These are phyloP conservation scores for Tarsius wallacei DNA, from an alignment of 2,797 vertebrate genomes.

Conservation along the genomic window DNA sequence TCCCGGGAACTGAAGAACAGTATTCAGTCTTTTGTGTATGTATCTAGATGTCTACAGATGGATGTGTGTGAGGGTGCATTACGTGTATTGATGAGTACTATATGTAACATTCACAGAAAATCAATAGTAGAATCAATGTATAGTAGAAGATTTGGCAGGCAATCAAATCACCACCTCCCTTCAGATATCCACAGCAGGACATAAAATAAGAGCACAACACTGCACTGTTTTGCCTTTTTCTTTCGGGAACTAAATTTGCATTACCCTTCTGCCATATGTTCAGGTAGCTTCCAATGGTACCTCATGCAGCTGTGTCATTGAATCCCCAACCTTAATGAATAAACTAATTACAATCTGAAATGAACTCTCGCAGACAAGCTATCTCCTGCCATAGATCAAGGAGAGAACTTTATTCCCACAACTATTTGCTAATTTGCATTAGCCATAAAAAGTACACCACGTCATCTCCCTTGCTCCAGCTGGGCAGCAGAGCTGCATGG, in stretches of 20 bases:
- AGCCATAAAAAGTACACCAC: conserved; percentile 56
- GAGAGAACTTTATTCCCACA: conserved; percentile 78
- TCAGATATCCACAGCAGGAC: conserved; percentile 61
- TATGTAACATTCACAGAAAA: not conserved
- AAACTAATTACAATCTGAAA: conserved; percentile 86
- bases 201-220: conserved; percentile 61
- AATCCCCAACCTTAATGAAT: conserved; percentile 83
- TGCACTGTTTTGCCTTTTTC: conserved; percentile 69
- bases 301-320: conserved; percentile 81
- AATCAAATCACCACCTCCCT: not conserved
- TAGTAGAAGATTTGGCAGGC: not conserved
- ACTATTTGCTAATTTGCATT: conserved; percentile 75
- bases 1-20: not conserved
- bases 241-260: conserved; percentile 80
- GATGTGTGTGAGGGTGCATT: not conserved
- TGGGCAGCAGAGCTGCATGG: not conserved
- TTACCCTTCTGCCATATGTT: conserved; percentile 83
- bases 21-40: not conserved
- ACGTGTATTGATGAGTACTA: not conserved
- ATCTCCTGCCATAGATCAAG: conserved; percentile 77
- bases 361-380: conserved; percentile 75
- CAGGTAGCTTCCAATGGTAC: conserved; percentile 77
- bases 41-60: not conserved
- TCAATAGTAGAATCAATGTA: conserved; percentile 32
- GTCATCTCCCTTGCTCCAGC: conserved; percentile 33